A percentile compares a stretch with the other conserved stretches of the same genome.
These are phyloP conservation scores for Eulemur albifrons DNA, from an alignment of 2,797 vertebrate species.

Conservation along the genomic window DNA sequence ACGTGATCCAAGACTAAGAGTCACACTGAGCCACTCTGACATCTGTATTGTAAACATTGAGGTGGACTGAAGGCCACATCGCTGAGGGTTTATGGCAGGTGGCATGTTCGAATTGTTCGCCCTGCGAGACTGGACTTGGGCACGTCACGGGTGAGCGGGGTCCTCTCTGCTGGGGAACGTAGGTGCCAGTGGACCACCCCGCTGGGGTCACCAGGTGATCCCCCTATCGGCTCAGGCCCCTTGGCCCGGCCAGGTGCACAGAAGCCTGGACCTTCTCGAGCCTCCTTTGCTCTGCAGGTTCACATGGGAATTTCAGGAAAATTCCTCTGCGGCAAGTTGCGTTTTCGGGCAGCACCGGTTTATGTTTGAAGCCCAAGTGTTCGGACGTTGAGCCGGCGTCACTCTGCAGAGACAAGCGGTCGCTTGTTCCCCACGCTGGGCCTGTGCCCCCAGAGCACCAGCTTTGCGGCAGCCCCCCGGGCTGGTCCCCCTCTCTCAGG, in stretches of 20 bases:
- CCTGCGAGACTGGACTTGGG: not conserved
- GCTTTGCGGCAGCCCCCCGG: conserved; percentile 78
- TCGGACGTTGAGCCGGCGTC: not conserved
- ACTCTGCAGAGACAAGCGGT: conserved; percentile 65
- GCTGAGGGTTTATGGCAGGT: not conserved
- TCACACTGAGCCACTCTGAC: not conserved
- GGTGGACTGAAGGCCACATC: not conserved
- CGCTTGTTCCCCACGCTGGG: conserved; percentile 76
- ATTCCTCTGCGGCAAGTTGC: not conserved
- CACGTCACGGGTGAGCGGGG: not conserved
- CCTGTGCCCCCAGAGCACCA: conserved; percentile 71
- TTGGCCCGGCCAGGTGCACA: not conserved
- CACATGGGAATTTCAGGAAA: not conserved
- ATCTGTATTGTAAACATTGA: not conserved
- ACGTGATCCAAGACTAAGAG: not conserved
- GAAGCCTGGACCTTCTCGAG: not conserved
- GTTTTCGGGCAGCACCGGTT: not conserved
- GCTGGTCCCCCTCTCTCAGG: conserved; percentile 81
- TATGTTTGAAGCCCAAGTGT: not conserved
- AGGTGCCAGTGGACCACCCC: not conserved
- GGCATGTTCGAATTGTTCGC: not conserved
- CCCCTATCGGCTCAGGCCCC: not conserved
- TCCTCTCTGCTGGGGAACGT: not conserved
- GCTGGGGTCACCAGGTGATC: not conserved
- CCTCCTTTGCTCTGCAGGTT: not conserved